These are phyloP conservation scores for Drosophila longiperda DNA, from an alignment of 2,888 invertebrate species.

Conservation along the genomic window DNA sequence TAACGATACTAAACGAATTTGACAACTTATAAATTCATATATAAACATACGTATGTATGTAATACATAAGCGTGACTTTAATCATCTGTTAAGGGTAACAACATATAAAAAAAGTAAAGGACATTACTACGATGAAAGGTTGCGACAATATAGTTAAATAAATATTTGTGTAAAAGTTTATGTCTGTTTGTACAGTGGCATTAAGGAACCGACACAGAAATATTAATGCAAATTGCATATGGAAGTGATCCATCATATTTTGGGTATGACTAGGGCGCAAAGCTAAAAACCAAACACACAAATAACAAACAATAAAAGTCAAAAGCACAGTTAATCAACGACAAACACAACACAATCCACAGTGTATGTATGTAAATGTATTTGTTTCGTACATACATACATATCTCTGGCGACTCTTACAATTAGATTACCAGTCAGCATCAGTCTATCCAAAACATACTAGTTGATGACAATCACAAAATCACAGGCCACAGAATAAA, in stretches of 20 bases:
- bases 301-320: slow-evolving; percentile 64
- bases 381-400: slow-evolving; percentile 3
- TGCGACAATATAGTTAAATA: not conserved
- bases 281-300: slow-evolving; percentile 42
- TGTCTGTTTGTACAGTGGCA: slow-evolving; percentile 15
- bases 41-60: not conserved
- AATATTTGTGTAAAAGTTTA: slow-evolving; percentile 9
- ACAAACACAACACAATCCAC: slow-evolving; percentile 52
- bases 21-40: not conserved
- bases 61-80: slow-evolving; percentile 1
- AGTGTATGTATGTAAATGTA: slow-evolving; percentile 13
- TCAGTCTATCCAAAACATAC: slow-evolving; percentile 29
- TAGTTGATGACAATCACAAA: slow-evolving; percentile 61
- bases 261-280: slow-evolving; percentile 50
- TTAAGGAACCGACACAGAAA: slow-evolving; percentile 46
- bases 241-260: slow-evolving; percentile 82
- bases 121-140: not conserved
- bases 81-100: slow-evolving; percentile 1
- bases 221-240: slow-evolving; percentile 81
- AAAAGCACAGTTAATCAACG: slow-evolving; percentile 76
- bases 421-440: slow-evolving; percentile 73
- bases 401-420: slow-evolving; percentile 61
- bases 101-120: not conserved
- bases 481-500: slow-evolving; percentile 43
- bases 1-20: slow-evolving; percentile 9